A percentile compares a stretch with the other conserved stretches of the same genome.
Evolutionary conservation across 2,113 vertebrate species (phyloP).

Genomic region (Channa maculata): DNA sequence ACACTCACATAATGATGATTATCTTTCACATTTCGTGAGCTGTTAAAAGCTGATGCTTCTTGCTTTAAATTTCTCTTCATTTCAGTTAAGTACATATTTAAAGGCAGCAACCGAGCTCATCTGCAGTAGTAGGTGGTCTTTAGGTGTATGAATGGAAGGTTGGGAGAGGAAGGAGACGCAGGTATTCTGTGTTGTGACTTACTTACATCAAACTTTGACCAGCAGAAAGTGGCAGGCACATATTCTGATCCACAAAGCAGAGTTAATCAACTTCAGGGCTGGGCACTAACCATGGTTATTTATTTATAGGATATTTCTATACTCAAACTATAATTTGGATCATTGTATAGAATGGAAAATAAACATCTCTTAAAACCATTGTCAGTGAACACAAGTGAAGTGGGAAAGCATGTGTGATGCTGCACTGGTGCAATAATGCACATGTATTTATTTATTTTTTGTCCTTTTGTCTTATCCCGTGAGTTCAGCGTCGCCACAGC

Average conservation of each 20-base stretch:
- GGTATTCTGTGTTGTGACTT: slow-evolving; percentile 5
- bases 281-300: not conserved
- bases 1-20: slow-evolving; percentile 68
- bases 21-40: slow-evolving; percentile 75
- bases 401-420: too few relatives aligned
- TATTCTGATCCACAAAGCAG: not conserved
- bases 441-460: too few relatives aligned
- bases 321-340: too few relatives aligned
- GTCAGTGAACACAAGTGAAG: too few relatives aligned
- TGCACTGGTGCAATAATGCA: too few relatives aligned
- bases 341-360: too few relatives aligned
- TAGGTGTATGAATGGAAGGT: slow-evolving; percentile 45
- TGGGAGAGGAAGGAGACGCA: slow-evolving; percentile 17
- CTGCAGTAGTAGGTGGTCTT: slow-evolving; percentile 34
- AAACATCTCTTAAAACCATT: too few relatives aligned
- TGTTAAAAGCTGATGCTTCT: slow-evolving; percentile 68
- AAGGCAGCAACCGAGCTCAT: slow-evolving; percentile 55
- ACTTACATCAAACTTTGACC: slow-evolving; percentile 15
- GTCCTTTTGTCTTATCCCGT: too few relatives aligned
- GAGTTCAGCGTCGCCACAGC: too few relatives aligned
- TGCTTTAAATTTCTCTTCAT: slow-evolving; percentile 76
- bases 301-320: too few relatives aligned
- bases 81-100: slow-evolving; percentile 77
- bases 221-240: not conserved
- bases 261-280: not conserved